phyloP scores from a whole-genome alignment of 2,113 vertebrate species.

The Pan paniscus region DNA sequence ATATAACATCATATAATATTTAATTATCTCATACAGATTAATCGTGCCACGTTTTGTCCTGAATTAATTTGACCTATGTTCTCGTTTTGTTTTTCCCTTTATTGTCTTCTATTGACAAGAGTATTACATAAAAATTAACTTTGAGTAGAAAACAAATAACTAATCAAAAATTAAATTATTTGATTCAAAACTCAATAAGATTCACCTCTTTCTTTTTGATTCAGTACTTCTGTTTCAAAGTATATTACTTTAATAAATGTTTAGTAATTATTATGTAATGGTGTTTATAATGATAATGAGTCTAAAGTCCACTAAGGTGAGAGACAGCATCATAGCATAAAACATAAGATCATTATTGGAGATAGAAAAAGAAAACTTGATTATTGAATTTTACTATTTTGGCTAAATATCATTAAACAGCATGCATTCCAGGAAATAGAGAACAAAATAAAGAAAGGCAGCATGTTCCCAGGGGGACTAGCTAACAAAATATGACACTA shows the following conservation, averaged over 20 bases:
- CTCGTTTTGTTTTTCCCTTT: not conserved
- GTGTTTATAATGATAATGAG: not conserved
- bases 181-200: not conserved
- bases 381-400: constrained; percentile 59
- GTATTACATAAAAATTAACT: not conserved
- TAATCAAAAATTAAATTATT: not conserved
- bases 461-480: constrained; percentile 8
- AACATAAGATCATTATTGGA: not conserved
- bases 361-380: constrained; percentile 41
- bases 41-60: not conserved
- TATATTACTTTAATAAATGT: not conserved
- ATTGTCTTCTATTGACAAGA: not conserved
- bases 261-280: not conserved
- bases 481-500: not conserved
- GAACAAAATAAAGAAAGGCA: constrained; percentile 52
- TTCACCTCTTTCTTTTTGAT: not conserved
- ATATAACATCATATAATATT: not conserved
- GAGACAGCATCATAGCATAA: not conserved
- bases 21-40: not conserved
- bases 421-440: constrained; percentile 28
- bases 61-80: not conserved
- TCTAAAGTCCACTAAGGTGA: not conserved
- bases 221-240: not conserved
- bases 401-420: constrained; percentile 45
- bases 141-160: not conserved